phyloP scores from a whole-genome alignment of 2,113 vertebrate species.

The Copsychus sechellarum region DNA sequence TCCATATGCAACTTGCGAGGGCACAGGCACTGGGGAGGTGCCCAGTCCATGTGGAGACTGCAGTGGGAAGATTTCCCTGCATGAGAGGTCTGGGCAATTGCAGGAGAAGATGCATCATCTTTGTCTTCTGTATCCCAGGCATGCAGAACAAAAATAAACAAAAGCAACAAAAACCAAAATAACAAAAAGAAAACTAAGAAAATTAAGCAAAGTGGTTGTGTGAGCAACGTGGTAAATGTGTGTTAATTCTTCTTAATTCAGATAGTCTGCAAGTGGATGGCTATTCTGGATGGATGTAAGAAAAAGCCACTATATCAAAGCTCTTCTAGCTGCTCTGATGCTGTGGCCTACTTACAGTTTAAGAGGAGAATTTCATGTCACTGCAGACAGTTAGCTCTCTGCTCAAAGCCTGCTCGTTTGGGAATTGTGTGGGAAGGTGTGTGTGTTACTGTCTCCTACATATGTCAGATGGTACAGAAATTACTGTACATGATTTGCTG shows the following conservation, averaged over 20 bases:
- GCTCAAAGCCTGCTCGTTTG: background rate
- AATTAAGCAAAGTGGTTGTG: background rate
- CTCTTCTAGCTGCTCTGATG: background rate
- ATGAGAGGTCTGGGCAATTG: accelerated
- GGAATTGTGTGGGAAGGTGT: constrained; percentile 26
- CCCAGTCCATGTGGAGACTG: background rate
- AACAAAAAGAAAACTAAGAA: background rate
- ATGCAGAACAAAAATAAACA: background rate
- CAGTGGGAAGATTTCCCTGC: background rate
- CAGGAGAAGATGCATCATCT: background rate
- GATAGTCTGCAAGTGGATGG: background rate
- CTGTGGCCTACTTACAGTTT: constrained; percentile 18
- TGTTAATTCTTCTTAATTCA: background rate
- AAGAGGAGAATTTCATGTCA: background rate
- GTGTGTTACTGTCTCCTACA: background rate
- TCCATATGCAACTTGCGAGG: accelerated
- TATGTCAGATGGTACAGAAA: constrained; percentile 12
- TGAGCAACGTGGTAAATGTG: background rate
- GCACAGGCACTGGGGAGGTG: accelerated
- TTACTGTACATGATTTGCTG: background rate
- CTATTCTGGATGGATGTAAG: background rate
- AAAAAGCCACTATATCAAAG: background rate
- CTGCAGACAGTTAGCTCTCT: background rate
- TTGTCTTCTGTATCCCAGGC: background rate
- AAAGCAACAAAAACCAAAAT: background rate